phyloP scores from a whole-genome alignment of 2,888 invertebrate genomes.

The Aleiodes testaceus region DNA sequence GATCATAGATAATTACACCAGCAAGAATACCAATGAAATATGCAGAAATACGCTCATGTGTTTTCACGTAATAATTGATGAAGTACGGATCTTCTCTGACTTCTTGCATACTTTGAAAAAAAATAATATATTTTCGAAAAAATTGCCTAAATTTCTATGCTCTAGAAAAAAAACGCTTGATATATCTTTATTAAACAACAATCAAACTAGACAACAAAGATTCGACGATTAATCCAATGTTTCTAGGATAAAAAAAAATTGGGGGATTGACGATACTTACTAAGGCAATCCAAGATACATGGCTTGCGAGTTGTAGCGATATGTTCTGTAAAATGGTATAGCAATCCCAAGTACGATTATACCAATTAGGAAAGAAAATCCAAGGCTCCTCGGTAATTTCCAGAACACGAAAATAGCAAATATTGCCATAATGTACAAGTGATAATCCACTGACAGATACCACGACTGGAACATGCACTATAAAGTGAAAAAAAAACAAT shows the following conservation, averaged over 20 bases:
- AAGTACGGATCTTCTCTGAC: constrained; percentile 55
- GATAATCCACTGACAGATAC: constrained; percentile 80
- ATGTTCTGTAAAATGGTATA: constrained; percentile 57
- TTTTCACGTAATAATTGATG: constrained; percentile 55
- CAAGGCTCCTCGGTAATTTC: constrained; percentile 75
- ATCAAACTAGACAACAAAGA: no score
- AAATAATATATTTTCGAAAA: neutral
- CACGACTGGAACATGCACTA: constrained; percentile 85
- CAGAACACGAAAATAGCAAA: constrained; percentile 80
- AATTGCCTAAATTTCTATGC: no score
- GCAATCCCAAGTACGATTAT: constrained; percentile 53
- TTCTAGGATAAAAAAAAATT: no score
- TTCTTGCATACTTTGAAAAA: constrained; percentile 47
- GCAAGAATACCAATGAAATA: constrained; percentile 60
- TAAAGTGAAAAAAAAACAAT: constrained; percentile 57
- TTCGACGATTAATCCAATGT: no score
- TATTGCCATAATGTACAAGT: constrained; percentile 80
- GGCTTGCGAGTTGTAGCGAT: constrained; percentile 54
- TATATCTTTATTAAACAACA: no score
- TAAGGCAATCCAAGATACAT: constrained; percentile 53
- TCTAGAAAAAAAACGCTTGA: neutral
- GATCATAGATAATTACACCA: constrained; percentile 59
- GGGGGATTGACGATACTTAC: constrained; percentile 54
- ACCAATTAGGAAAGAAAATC: constrained; percentile 56
- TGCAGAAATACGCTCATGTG: constrained; percentile 57